Percentiles rank a stretch among this genome's conserved stretches.
Evolutionary conservation across 2,797 vertebrate species (phyloP).

Genomic region (Calcarius lapponicus): DNA sequence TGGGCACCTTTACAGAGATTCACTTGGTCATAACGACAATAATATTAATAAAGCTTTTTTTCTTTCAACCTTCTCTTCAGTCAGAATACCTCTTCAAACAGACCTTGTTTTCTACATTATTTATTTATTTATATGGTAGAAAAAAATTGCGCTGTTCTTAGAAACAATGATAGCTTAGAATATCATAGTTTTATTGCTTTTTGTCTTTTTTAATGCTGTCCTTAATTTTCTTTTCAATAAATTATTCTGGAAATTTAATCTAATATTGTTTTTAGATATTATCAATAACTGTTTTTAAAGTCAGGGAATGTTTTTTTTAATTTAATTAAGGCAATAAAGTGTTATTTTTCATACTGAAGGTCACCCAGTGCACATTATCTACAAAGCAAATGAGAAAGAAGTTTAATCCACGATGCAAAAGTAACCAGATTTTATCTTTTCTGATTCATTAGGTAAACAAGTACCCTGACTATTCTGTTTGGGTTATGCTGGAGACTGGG

Average conservation of each 20-base stretch:
- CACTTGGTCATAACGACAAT: neutral
- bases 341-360: neutral
- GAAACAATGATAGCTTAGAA: neutral
- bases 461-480: neutral
- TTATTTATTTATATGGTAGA: neutral
- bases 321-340: neutral
- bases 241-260: neutral
- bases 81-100: neutral
- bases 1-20: neutral
- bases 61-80: neutral
- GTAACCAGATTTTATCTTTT: neutral
- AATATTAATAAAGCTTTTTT: neutral
- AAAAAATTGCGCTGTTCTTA: neutral
- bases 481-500: neutral
- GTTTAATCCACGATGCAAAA: neutral
- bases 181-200: neutral
- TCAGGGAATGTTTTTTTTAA: neutral
- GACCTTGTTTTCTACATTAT: neutral
- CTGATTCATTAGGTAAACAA: neutral
- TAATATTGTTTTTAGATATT: neutral
- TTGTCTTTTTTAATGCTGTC: neutral
- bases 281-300: neutral
- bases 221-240: neutral
- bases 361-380: accelerated
- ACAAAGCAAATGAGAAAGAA: neutral